Percentiles rank a stretch among this genome's conserved stretches.
Conservation (phyloP, 1,140 invertebrate genomes). For the Cherax destructor region DNA sequence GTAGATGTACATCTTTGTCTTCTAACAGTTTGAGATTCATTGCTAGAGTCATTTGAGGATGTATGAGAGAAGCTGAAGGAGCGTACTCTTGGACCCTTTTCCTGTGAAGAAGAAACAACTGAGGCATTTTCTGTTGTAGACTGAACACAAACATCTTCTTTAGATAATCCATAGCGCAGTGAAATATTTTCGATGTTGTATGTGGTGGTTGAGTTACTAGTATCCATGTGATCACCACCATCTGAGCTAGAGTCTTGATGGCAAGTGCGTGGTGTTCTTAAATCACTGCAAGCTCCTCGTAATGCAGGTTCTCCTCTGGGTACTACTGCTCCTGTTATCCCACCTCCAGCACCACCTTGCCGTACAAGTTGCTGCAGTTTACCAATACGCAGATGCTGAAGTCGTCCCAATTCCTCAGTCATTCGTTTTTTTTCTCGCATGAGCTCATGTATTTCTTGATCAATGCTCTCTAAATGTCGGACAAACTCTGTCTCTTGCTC, state of each 20-base stretch:
- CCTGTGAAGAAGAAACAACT: constrained; percentile 68
- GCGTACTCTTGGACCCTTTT: constrained; percentile 38
- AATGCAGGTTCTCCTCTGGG: constrained; percentile 14
- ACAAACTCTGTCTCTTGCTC: constrained; percentile 59
- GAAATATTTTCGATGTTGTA: constrained; percentile 28
- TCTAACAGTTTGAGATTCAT: constrained; percentile 57
- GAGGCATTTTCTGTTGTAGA: constrained; percentile 65
- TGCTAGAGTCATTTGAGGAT: constrained; percentile 65
- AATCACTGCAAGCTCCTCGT: constrained; percentile 30
- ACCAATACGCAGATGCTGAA: constrained; percentile 45
- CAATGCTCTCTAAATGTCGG: constrained; percentile 43
- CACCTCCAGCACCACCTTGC: constrained; percentile 27
- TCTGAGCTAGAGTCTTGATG: constrained; percentile 53
- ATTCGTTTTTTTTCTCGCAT: constrained; percentile 50
- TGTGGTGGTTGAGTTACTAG: background rate
- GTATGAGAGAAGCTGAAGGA: constrained; percentile 62
- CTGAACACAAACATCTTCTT: constrained; percentile 47
- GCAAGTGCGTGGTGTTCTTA: background rate
- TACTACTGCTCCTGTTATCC: background rate
- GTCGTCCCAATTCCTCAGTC: constrained; percentile 46
- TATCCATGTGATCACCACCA: constrained; percentile 40
- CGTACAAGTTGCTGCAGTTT: constrained; percentile 46
- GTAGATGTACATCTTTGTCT: constrained; percentile 63
- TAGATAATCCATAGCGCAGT: background rate
- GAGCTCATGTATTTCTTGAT: constrained; percentile 50